Evolutionary conservation across 2,113 vertebrate species (phyloP).

Genomic region (Alouatta palliata): DNA sequence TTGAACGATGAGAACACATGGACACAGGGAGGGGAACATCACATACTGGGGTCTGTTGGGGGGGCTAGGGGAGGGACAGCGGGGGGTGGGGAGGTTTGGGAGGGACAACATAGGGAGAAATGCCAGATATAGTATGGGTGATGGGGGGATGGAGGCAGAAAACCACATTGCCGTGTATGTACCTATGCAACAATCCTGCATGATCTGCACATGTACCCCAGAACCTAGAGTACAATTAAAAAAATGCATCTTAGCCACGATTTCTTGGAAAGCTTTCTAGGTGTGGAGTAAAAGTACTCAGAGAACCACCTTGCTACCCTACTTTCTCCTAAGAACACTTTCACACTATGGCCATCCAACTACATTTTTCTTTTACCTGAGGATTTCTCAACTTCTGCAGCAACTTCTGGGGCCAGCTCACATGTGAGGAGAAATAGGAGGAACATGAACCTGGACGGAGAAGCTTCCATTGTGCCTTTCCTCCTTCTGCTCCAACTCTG

Average conservation of each 20-base stretch:
- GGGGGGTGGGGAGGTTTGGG: too few species aligned
- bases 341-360: background rate
- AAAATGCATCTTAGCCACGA: background rate
- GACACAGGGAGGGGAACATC: too few species aligned
- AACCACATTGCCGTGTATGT: too few species aligned
- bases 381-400: conserved; percentile 34
- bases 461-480: conserved; percentile 49
- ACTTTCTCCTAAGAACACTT: background rate
- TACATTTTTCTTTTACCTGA: conserved; percentile 75
- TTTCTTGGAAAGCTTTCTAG: background rate
- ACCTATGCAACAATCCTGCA: too few species aligned
- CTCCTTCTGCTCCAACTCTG: background rate
- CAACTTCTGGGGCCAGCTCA: background rate
- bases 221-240: too few species aligned
- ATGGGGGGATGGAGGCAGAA: too few species aligned
- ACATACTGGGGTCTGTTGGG: too few species aligned
- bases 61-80: too few species aligned
- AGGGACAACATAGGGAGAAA: too few species aligned
- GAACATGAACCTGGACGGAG: rapidly evolving
- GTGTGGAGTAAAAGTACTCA: background rate
- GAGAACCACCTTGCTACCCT: background rate
- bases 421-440: background rate
- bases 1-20: too few species aligned
- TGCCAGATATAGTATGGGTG: too few species aligned
- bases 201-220: too few species aligned